Percentiles rank a stretch among this genome's conserved stretches.
Conservation (phyloP, 2,888 invertebrate genomes). For the Vannuccia rotundouncinata region DNA sequence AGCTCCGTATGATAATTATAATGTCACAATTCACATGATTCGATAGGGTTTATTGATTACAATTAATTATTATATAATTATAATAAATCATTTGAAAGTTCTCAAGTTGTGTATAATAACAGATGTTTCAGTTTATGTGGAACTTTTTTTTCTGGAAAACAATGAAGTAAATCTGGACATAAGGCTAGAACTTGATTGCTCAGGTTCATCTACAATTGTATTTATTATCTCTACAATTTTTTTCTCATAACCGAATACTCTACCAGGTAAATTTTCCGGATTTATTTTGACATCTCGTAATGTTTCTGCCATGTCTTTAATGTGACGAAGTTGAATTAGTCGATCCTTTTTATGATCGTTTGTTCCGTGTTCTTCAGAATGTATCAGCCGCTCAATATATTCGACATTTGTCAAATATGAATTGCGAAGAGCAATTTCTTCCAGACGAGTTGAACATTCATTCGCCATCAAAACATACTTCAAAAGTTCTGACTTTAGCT, state of each 20-base stretch:
- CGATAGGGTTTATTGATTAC: too few species aligned
- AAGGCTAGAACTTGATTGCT: too few species aligned
- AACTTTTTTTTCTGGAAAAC: too few species aligned
- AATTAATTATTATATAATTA: too few species aligned
- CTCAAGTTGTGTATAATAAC: too few species aligned
- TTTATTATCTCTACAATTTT: neutral
- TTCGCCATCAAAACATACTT: slow-evolving; percentile 36
- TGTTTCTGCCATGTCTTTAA: neutral
- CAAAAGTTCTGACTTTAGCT: slow-evolving; percentile 40
- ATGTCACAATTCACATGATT: too few species aligned
- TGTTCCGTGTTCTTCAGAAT: slow-evolving; percentile 39
- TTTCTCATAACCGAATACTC: neutral
- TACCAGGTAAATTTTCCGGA: neutral
- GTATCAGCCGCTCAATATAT: slow-evolving; percentile 45
- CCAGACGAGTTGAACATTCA: slow-evolving; percentile 37
- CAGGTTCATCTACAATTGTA: neutral
- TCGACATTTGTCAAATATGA: slow-evolving; percentile 43
- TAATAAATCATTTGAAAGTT: too few species aligned
- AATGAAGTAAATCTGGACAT: too few species aligned
- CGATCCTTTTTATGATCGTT: neutral
- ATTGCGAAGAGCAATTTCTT: slow-evolving; percentile 44
- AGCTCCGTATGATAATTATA: too few species aligned
- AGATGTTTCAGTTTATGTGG: too few species aligned
- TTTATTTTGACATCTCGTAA: neutral
- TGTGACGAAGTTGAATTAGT: neutral